These are phyloP conservation scores for Idaea aversata DNA, from an alignment of 2,888 invertebrate genomes.

Conservation along the genomic window DNA sequence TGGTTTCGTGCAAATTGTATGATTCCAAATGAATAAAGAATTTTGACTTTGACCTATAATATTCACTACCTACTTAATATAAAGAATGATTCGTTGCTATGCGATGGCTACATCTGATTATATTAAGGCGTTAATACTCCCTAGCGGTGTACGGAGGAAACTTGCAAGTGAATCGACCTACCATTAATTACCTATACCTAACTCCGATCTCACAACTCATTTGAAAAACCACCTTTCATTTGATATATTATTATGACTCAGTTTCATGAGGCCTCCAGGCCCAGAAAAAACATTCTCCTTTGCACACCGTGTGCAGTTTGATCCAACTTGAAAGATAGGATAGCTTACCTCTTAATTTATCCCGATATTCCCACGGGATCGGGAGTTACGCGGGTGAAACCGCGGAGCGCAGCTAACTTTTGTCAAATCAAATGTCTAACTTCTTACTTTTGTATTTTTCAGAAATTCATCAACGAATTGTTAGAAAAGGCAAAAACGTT, in stretches of 20 bases:
- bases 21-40: too few relatives aligned
- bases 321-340: too few relatives aligned
- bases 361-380: too few relatives aligned
- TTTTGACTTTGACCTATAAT: background rate
- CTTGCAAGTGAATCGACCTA: background rate
- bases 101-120: too few relatives aligned
- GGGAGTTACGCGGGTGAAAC: too few relatives aligned
- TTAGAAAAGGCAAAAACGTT: slow-evolving; percentile 94
- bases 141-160: background rate
- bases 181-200: background rate
- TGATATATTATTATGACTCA: background rate
- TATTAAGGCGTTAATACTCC: background rate
- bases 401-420: too few relatives aligned
- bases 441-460: slow-evolving; percentile 56
- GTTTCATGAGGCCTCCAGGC: background rate
- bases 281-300: background rate
- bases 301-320: too few relatives aligned
- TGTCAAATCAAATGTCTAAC: background rate
- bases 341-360: too few relatives aligned
- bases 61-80: too few relatives aligned
- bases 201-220: background rate
- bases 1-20: background rate
- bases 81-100: too few relatives aligned
- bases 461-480: slow-evolving; percentile 95
- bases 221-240: background rate